Conservation (phyloP, 2,888 invertebrate species). For the Monochamus alternatus region DNA sequence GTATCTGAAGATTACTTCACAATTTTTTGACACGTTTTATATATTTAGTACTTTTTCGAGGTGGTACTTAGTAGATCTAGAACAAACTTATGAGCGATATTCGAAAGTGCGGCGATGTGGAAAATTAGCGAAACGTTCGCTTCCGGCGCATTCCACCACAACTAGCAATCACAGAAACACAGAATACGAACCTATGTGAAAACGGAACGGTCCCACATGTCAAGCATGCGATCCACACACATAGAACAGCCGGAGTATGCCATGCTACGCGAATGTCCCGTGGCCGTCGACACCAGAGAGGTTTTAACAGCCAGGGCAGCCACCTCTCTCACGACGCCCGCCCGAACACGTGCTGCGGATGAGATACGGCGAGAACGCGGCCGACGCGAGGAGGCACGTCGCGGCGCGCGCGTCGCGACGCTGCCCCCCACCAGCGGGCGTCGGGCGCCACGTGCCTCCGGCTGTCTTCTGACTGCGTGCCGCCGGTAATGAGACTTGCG, state of each 20-base stretch:
- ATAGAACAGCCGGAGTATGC: neutral
- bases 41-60: too few species aligned
- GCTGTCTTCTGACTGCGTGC: neutral
- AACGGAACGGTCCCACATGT: conserved; percentile 15
- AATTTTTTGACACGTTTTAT: too few species aligned
- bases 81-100: too few species aligned
- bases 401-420: conserved; percentile 19
- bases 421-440: neutral
- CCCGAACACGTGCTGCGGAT: conserved; percentile 28
- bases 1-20: too few species aligned
- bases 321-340: conserved; percentile 3
- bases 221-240: conserved; percentile 19
- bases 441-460: conserved; percentile 19
- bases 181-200: conserved; percentile 33
- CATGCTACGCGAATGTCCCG: conserved; percentile 8
- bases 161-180: conserved; percentile 17
- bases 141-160: neutral
- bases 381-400: conserved; percentile 1
- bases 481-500: neutral
- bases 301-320: neutral
- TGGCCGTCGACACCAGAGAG: conserved; percentile 24
- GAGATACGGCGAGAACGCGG: conserved; percentile 24
- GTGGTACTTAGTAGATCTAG: too few species aligned
- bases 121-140: neutral
- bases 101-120: neutral